These are phyloP conservation scores for fruit fly (Drosophila melanogaster) DNA, from an alignment of 1,140 invertebrate genomes.

Conservation along the genomic window Release_6_plus_ISO1_MT NT_037436.4:15430501-15431000, in stretches of 20 bases:
- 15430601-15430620: conserved; percentile 74
- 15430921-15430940: conserved; percentile 47
- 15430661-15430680: neutral
- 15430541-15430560: conserved; percentile 40
- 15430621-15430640: conserved; percentile 55
- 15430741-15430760: neutral
- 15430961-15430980: conserved; percentile 31
- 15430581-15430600: conserved; percentile 47
- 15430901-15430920: neutral
- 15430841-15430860: too few species aligned
- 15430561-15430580: conserved; percentile 4
- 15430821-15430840: too few species aligned
- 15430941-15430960: conserved; percentile 68
- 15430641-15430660: conserved; percentile 39
- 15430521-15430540: conserved; percentile 75
- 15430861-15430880: too few species aligned
- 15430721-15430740: neutral
- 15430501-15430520: conserved; percentile 59
- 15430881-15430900: neutral
- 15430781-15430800: too few species aligned
- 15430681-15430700: neutral
- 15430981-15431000: conserved; percentile 56
- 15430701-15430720: neutral
- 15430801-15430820: too few species aligned
- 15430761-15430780: too few species aligned